Conservation (phyloP, 2,797 vertebrate species). For the Coregonus suidteri region DNA sequence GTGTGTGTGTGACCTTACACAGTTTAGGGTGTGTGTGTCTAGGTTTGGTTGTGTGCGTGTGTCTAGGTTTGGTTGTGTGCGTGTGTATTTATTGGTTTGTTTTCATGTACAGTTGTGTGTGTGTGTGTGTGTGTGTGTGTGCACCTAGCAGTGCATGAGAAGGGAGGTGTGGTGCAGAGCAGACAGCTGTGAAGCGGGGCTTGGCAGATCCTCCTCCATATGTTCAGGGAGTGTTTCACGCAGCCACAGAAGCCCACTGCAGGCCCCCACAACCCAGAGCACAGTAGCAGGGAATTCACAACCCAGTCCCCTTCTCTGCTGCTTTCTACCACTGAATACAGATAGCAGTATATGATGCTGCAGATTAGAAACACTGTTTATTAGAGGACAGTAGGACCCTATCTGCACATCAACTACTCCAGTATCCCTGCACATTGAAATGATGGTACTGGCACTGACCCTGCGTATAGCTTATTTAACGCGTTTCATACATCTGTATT, state of each 20-base stretch:
- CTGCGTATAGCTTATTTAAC: no score
- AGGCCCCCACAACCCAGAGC: not conserved
- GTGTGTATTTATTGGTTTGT: no score
- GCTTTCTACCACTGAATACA: not conserved
- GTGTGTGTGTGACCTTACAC: not conserved
- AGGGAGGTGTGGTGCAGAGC: conserved; percentile 60
- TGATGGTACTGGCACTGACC: no score
- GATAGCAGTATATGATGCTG: not conserved
- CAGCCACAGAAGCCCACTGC: conserved; percentile 47
- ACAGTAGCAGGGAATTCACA: conserved; percentile 54
- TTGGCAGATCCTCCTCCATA: conserved; percentile 75
- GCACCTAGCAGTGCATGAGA: conserved; percentile 39
- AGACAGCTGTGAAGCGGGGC: conserved; percentile 80
- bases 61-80: no score
- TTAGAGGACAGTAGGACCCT: not conserved
- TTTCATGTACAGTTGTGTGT: not conserved
- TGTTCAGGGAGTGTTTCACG: conserved; percentile 74
- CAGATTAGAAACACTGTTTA: not conserved
- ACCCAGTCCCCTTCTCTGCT: conserved; percentile 6
- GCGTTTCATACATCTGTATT: no score
- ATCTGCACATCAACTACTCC: no score
- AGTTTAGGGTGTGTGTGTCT: not conserved
- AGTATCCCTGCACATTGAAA: no score
- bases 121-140: conserved; percentile 20
- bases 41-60: no score